Percentiles rank a stretch among this genome's conserved stretches.
These are phyloP conservation scores for Dendroctonus ponderosae DNA, from an alignment of 1,140 invertebrate genomes.

Conservation along the genomic window DNA sequence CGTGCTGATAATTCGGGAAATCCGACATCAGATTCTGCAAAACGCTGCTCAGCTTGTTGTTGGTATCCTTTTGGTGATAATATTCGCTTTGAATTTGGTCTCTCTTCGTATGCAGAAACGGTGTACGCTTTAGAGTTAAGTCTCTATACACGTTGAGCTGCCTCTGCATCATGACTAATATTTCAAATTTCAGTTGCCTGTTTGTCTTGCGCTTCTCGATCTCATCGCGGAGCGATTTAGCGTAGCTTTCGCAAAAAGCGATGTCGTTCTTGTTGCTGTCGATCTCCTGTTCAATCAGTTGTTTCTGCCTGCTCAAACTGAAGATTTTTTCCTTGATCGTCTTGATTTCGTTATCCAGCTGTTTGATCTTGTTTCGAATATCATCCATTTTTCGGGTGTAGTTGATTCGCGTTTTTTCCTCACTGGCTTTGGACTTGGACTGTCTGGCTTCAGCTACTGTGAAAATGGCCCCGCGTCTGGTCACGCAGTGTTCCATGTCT, in stretches of 20 bases:
- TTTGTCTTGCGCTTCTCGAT: slow-evolving; percentile 54
- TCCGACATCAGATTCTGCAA: slow-evolving; percentile 57
- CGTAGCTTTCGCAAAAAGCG: slow-evolving; percentile 22
- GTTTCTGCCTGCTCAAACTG: slow-evolving; percentile 41
- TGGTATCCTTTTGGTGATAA: slow-evolving; percentile 54
- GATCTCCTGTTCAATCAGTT: slow-evolving; percentile 27
- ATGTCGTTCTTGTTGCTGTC: slow-evolving; percentile 37
- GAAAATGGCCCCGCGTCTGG: slow-evolving; percentile 66
- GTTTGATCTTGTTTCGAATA: slow-evolving; percentile 57
- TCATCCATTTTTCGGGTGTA: slow-evolving; percentile 56
- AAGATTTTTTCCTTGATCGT: slow-evolving; percentile 44
- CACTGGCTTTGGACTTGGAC: slow-evolving; percentile 48
- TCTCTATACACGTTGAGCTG: slow-evolving; percentile 58
- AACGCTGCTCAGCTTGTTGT: slow-evolving; percentile 54
- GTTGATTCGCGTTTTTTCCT: slow-evolving; percentile 45
- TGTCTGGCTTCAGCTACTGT: slow-evolving; percentile 59
- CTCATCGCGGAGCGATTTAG: slow-evolving; percentile 35
- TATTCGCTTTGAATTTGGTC: slow-evolving; percentile 52
- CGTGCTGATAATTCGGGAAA: slow-evolving; percentile 57
- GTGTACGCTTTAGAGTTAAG: slow-evolving; percentile 51
- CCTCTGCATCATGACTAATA: slow-evolving; percentile 60
- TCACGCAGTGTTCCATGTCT: slow-evolving; percentile 74
- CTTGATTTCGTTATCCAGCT: slow-evolving; percentile 52
- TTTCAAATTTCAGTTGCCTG: slow-evolving; percentile 58
- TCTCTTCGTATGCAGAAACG: slow-evolving; percentile 55